Conservation (phyloP, 2,888 invertebrate genomes). For the Eubasilissa splendida region DNA sequence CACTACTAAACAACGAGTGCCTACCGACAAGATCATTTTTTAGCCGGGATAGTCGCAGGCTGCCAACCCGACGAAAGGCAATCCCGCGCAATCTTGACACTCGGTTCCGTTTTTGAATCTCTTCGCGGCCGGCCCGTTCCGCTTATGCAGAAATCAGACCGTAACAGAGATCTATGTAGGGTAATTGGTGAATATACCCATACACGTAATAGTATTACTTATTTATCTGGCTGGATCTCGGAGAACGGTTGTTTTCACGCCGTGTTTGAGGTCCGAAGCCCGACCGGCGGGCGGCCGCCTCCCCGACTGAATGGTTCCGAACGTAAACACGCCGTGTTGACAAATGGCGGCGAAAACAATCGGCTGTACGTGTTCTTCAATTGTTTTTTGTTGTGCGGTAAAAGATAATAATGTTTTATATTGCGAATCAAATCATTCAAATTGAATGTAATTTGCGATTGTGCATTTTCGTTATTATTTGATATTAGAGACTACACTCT, state of each 20-base stretch:
- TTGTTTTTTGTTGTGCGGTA: background rate
- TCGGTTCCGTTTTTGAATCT: conserved; percentile 34
- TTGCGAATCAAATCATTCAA: too few relatives aligned
- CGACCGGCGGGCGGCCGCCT: background rate
- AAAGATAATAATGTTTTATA: too few relatives aligned
- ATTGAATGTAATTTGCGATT: too few relatives aligned
- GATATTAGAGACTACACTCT: too few relatives aligned
- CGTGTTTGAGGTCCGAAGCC: background rate
- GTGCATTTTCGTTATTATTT: too few relatives aligned
- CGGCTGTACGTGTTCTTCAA: background rate
- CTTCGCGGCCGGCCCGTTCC: conserved; percentile 43
- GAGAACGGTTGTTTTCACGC: conserved; percentile 30
- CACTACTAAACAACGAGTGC: too few relatives aligned
- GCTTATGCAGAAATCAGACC: conserved; percentile 49
- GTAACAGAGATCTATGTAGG: conserved; percentile 43
- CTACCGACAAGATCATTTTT: too few relatives aligned
- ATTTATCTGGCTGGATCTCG: background rate
- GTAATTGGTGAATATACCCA: conserved; percentile 48
- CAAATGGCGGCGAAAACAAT: conserved; percentile 10
- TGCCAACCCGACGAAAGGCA: conserved; percentile 1
- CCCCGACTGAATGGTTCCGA: background rate
- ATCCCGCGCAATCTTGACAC: conserved; percentile 39
- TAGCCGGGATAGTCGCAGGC: background rate
- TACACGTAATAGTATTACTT: conserved; percentile 34
- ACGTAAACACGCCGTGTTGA: conserved; percentile 23